Conservation (phyloP, 2,888 invertebrate species). For the Pherbina coryleti region DNA sequence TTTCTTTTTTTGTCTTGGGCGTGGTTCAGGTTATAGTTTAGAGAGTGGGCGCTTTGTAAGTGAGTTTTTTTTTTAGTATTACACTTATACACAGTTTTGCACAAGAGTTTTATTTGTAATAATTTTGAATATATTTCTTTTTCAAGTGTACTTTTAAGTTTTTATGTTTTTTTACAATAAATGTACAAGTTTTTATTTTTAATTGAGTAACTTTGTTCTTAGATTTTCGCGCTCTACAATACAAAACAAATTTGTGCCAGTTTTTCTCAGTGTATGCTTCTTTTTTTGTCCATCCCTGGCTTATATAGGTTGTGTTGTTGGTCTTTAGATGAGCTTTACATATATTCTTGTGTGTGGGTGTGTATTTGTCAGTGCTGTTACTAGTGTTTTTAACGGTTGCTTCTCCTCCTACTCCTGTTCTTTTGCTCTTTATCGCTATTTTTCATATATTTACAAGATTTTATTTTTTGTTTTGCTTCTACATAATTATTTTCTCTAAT, state of each 20-base stretch:
- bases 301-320: not conserved
- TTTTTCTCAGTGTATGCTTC: not conserved
- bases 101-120: slow-evolving; percentile 3
- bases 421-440: not conserved
- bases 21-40: slow-evolving; percentile 5
- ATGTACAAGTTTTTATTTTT: slow-evolving; percentile 56
- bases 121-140: slow-evolving; percentile 11
- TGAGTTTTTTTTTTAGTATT: not conserved
- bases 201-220: not conserved
- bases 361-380: not conserved
- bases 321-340: not conserved
- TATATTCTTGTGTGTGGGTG: too few species aligned
- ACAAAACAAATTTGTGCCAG: not conserved
- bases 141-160: slow-evolving; percentile 42
- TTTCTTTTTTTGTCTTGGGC: not conserved
- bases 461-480: slow-evolving; percentile 27
- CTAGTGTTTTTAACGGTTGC: not conserved
- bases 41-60: not conserved
- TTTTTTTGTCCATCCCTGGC: not conserved
- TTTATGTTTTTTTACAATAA: slow-evolving; percentile 66
- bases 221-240: too few species aligned
- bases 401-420: not conserved
- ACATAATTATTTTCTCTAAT: slow-evolving; percentile 28
- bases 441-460: not conserved
- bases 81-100: slow-evolving; percentile 25